Evolutionary conservation across 2,113 vertebrate species (phyloP), one percentile per base, ranked within the genome.

Genomic region (Paramormyrops kingsleyae): DNA sequence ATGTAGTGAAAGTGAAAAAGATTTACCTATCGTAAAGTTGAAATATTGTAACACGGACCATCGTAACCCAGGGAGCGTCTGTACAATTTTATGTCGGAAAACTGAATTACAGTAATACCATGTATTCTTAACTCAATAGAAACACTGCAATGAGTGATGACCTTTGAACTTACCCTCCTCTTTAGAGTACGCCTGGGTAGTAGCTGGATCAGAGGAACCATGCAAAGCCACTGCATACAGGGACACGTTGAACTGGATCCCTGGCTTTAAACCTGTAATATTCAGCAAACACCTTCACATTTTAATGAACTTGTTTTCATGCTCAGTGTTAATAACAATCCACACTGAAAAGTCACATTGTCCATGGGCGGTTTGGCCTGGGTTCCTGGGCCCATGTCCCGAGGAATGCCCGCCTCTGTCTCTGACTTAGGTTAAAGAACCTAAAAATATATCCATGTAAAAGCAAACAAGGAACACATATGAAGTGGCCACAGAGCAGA

Each of bases 201-300:
- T 93, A 0, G 94, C 92, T 91, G 94, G 94, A n/a, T 89, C 59
- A 56, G 94, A 95, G 83, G 94, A 91, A 24, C 95, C 95, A 66
- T 92, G 90, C 44, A 88, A 93, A 91, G 92, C 93, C 90, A 95
- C 94, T 92, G 92, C 91, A 56, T 94, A 95, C 85, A 96, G n/a
- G 46, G 92, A 96, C 46, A 96, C 44, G 24, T 94, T 94, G 91
- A 95, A 96, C 56, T 92, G 91, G 90, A 92, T 92, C 83, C 95
- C 95, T 52, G 91, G 89, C 88, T 35, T 88, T 92, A 95, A 88
- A 90, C 94, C 96, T 96, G 90, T 83, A 91, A 92, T 47, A 89
- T 70, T 27, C 89, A 90, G 83, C 1, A 13, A 44, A 24, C 46
- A 49, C 2, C 1, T 50, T 42, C 52, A 49, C 31, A 24, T 31